Conservation (phyloP, 2,113 vertebrate species). For the Hippotragus niger region DNA sequence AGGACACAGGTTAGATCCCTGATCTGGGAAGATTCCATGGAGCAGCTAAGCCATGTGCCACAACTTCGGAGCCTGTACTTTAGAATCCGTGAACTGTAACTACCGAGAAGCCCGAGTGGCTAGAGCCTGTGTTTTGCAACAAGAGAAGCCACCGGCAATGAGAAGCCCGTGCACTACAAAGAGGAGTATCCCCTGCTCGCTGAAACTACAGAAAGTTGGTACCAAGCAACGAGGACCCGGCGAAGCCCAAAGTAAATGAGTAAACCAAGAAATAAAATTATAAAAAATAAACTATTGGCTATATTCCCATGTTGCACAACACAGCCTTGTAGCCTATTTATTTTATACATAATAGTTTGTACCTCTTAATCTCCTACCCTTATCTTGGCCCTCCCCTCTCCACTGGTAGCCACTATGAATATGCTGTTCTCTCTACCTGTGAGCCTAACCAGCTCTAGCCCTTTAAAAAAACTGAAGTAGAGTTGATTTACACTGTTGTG, state of each 20-base stretch:
- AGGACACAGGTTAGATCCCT: neutral
- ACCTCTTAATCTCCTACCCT: neutral
- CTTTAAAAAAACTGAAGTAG: neutral
- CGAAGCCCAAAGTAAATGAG: neutral
- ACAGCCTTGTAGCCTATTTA: neutral
- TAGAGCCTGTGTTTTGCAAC: neutral
- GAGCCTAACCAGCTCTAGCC: neutral
- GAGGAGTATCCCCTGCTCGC: neutral
- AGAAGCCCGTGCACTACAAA: accelerated
- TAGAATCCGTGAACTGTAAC: neutral
- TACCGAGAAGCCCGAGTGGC: accelerated
- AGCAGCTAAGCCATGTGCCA: neutral
- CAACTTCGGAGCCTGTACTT: neutral
- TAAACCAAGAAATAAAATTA: neutral
- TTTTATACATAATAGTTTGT: neutral
- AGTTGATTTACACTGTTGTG: neutral
- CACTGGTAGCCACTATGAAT: neutral
- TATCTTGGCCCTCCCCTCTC: neutral
- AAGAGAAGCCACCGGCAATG: neutral
- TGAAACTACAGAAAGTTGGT: neutral
- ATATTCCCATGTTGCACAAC: neutral
- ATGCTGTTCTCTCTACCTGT: neutral
- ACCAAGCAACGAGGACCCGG: neutral
- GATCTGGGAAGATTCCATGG: neutral
- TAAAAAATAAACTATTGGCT: neutral